These are phyloP conservation scores for Hirtodrosophila trivittata DNA, from an alignment of 2,888 invertebrate genomes.

Conservation along the genomic window DNA sequence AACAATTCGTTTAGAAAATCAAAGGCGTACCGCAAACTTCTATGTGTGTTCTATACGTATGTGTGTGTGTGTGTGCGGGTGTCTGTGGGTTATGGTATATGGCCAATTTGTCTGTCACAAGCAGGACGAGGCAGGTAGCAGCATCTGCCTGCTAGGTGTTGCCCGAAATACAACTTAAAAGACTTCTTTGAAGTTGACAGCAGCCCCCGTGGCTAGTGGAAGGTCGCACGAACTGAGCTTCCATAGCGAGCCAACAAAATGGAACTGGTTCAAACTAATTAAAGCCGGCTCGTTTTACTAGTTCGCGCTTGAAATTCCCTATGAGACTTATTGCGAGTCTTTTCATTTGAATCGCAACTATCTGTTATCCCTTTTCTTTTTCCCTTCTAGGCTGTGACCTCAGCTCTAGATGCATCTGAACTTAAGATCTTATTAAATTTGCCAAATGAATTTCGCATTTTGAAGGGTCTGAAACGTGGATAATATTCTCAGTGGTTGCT, in stretches of 20 bases:
- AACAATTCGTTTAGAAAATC: constrained; percentile 83
- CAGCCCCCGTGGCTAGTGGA: constrained; percentile 19
- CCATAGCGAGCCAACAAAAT: constrained; percentile 34
- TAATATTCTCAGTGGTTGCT: background rate
- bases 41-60: constrained; percentile 14
- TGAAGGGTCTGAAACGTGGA: background rate
- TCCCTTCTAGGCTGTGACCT: background rate
- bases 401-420: background rate
- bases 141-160: constrained; percentile 59
- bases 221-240: constrained; percentile 13
- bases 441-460: background rate
- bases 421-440: background rate
- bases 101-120: constrained; percentile 73
- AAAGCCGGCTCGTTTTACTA: too few species aligned
- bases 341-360: too few species aligned
- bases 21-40: constrained; percentile 71
- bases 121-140: constrained; percentile 42
- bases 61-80: constrained; percentile 17
- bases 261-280: background rate
- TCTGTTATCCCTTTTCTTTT: too few species aligned
- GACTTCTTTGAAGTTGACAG: constrained; percentile 72
- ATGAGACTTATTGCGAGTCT: too few species aligned
- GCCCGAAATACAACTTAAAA: constrained; percentile 72
- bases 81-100: constrained; percentile 53
- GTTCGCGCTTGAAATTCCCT: too few species aligned